Conservation (phyloP, 1,140 invertebrate species). For the Bombus affinis region DNA sequence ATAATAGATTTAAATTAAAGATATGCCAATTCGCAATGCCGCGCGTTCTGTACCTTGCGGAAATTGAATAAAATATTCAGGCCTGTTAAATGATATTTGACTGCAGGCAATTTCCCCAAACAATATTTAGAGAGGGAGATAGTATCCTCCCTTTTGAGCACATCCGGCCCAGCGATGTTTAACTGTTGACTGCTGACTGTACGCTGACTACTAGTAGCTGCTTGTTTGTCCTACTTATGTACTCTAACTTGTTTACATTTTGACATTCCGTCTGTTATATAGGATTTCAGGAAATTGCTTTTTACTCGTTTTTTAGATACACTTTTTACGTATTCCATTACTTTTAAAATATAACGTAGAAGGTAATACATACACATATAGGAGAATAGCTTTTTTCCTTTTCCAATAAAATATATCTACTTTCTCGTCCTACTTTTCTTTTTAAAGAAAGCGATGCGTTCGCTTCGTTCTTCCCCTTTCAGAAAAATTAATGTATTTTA, state of each 20-base stretch:
- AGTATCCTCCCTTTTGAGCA: neutral
- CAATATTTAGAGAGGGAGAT: constrained; percentile 15
- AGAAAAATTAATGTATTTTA: neutral
- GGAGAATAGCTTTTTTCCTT: neutral
- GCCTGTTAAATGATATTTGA: constrained; percentile 4
- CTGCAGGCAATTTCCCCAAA: constrained; percentile 17
- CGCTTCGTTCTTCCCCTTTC: neutral
- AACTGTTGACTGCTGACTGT: constrained; percentile 16
- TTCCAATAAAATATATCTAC: neutral
- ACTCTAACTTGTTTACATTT: constrained; percentile 12
- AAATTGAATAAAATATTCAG: constrained; percentile 20
- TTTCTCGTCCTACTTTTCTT: neutral
- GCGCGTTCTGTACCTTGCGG: too few relatives aligned
- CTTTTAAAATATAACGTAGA: neutral
- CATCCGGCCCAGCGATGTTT: constrained; percentile 13
- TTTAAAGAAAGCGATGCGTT: neutral
- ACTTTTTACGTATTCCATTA: neutral
- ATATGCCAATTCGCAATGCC: neutral
- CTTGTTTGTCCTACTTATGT: constrained; percentile 30
- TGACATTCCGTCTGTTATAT: constrained; percentile 14
- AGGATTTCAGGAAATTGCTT: neutral
- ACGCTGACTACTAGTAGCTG: neutral
- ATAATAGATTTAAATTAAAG: neutral
- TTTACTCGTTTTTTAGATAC: neutral
- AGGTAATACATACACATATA: too few relatives aligned